Percentiles rank a stretch among this genome's conserved stretches.
Conservation (phyloP, 2,113 vertebrate genomes). For the Neogale vison region DNA sequence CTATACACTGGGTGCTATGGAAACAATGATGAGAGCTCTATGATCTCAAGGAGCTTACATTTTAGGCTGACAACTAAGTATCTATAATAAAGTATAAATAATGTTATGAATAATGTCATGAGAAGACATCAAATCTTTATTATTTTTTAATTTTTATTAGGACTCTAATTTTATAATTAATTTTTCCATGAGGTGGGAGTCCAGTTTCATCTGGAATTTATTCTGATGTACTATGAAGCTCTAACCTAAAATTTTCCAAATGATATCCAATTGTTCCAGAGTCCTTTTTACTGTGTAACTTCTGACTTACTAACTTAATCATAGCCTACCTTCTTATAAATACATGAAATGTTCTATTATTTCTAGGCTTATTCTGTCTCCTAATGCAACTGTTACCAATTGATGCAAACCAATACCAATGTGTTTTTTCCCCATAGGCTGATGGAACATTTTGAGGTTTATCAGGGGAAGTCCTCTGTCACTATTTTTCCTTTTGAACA, state of each 20-base stretch:
- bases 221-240: background rate
- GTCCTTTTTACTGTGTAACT: background rate
- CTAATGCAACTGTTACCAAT: background rate
- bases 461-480: background rate
- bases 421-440: background rate
- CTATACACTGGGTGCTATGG: background rate
- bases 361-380: background rate
- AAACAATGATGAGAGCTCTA: background rate
- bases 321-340: background rate
- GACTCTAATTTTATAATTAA: background rate
- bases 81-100: slow-evolving; percentile 6
- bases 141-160: background rate
- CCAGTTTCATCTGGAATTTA: background rate
- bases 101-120: background rate
- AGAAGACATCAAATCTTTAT: background rate
- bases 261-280: background rate
- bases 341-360: background rate
- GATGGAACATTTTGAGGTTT: background rate
- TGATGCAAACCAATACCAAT: background rate
- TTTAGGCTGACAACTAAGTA: background rate
- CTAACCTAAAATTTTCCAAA: slow-evolving; percentile 12
- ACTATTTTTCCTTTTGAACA: background rate
- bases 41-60: background rate
- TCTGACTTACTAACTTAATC: background rate
- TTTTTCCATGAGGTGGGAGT: background rate